Percentiles rank a stretch among this genome's conserved stretches.
phyloP scores from a whole-genome alignment of 1,140 invertebrate genomes.

The Neoseiulus cucumeris region DNA sequence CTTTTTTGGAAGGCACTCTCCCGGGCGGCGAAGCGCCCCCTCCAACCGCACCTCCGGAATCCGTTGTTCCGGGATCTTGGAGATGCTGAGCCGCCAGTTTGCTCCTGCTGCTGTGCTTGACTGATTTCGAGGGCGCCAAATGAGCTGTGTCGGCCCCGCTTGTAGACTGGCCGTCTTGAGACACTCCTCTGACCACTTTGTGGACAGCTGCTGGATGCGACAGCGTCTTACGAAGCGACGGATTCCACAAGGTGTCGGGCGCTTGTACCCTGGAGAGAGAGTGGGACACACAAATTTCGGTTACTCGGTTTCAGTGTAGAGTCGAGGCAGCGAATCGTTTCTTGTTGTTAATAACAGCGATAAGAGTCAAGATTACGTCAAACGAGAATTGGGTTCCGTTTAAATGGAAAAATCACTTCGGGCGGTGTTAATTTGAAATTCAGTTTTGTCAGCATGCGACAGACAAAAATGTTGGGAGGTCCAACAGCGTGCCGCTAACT shows the following conservation, averaged over 20 bases:
- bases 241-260: slow-evolving; percentile 22
- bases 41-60: neutral
- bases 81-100: neutral
- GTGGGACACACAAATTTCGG: too few species aligned
- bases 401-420: too few species aligned
- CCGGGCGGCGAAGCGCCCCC: neutral
- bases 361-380: too few species aligned
- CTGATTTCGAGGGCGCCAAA: neutral
- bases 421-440: too few species aligned
- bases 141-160: neutral
- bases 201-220: slow-evolving; percentile 26
- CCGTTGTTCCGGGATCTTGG: neutral
- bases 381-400: too few species aligned
- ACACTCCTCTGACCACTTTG: neutral
- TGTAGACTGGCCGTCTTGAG: neutral
- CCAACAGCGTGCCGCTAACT: too few species aligned
- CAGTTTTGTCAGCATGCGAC: too few species aligned
- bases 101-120: slow-evolving; percentile 6
- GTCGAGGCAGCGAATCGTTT: too few species aligned
- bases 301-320: too few species aligned
- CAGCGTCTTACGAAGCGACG: slow-evolving; percentile 29
- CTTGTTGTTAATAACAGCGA: too few species aligned
- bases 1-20: neutral
- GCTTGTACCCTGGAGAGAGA: too few species aligned
- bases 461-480: too few species aligned